Conservation (phyloP, 2,888 invertebrate genomes). For the Galerucella calmariensis region DNA sequence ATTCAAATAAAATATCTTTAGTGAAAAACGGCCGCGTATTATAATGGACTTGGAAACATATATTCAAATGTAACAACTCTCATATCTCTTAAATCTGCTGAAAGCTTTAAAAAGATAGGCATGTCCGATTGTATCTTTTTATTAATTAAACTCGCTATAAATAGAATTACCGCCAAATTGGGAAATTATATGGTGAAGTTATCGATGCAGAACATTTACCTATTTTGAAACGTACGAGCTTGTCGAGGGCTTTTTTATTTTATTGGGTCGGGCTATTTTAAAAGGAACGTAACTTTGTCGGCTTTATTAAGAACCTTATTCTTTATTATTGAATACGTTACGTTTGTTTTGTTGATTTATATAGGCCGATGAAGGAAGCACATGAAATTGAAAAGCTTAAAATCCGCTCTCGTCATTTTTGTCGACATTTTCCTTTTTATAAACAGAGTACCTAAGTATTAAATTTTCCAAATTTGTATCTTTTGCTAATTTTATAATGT, state of each 20-base stretch:
- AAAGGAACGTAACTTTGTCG: conserved; percentile 7
- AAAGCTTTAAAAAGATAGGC: conserved; percentile 47
- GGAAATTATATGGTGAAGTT: conserved; percentile 39
- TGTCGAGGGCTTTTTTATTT: conserved; percentile 8
- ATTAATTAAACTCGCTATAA: conserved; percentile 54
- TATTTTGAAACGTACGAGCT: conserved; percentile 28
- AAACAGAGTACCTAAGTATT: no score
- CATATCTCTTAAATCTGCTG: conserved; percentile 50
- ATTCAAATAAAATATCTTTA: conserved; percentile 49
- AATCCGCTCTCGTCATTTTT: no score
- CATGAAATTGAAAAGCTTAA: no score
- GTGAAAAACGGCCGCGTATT: conserved; percentile 47
- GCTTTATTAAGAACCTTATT: not conserved
- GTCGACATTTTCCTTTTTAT: no score
- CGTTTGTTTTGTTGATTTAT: conserved; percentile 1
- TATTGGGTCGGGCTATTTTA: conserved; percentile 7
- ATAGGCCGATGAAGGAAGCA: no score
- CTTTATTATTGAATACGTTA: not conserved
- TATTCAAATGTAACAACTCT: conserved; percentile 50
- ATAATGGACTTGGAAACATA: conserved; percentile 44
- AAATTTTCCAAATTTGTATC: no score
- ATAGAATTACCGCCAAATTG: conserved; percentile 50
- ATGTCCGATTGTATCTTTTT: conserved; percentile 50
- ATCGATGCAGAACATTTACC: conserved; percentile 35
- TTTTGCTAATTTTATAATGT: no score